These are phyloP conservation scores for Hoplias malabaricus DNA, from an alignment of 2,113 vertebrate species.

Conservation along the genomic window DNA sequence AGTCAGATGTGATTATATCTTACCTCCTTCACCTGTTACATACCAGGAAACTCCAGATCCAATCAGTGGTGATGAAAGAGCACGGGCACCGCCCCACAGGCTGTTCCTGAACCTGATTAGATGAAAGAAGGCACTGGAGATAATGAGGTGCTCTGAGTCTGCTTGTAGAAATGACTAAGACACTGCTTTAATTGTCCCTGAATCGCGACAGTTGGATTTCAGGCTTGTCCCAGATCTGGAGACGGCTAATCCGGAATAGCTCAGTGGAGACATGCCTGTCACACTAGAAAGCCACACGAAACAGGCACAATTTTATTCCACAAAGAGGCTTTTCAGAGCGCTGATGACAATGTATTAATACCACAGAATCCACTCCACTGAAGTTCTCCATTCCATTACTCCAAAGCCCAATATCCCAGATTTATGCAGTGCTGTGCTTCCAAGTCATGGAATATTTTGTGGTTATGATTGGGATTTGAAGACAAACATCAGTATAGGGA, in stretches of 20 bases:
- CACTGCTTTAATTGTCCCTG: slow-evolving; percentile 41
- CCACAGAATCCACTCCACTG: slow-evolving; percentile 15
- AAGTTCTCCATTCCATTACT: slow-evolving; percentile 29
- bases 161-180: slow-evolving; percentile 6
- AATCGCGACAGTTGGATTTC: slow-evolving; percentile 22
- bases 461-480: too few relatives aligned
- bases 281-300: not conserved
- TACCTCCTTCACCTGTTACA: not conserved
- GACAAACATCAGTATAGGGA: too few relatives aligned
- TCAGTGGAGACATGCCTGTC: slow-evolving; percentile 1
- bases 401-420: not conserved
- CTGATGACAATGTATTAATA: not conserved
- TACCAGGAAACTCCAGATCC: not conserved
- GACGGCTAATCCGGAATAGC: not conserved
- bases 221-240: slow-evolving; percentile 22
- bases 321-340: not conserved
- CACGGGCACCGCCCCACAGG: not conserved
- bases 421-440: not conserved
- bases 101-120: slow-evolving; percentile 17
- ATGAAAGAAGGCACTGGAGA: not conserved
- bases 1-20: not conserved
- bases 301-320: not conserved
- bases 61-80: not conserved
- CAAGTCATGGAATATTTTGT: too few relatives aligned
- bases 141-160: not conserved